These are phyloP conservation scores for Neodiprion lecontei DNA, from an alignment of 1,140 invertebrate genomes.

Conservation along the genomic window DNA sequence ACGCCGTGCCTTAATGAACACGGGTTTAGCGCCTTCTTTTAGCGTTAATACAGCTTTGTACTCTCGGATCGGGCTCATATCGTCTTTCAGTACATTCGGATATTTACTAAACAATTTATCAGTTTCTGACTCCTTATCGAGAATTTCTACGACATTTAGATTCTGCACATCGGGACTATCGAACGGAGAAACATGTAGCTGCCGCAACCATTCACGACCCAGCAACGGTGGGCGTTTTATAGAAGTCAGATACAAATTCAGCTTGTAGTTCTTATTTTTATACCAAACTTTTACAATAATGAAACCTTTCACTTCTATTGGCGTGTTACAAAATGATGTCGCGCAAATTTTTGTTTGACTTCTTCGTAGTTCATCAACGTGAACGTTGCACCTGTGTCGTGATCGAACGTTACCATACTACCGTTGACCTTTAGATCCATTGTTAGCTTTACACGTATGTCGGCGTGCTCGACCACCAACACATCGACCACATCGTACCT, in stretches of 20 bases:
- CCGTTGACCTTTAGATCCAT: slow-evolving; percentile 2
- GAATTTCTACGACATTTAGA: slow-evolving; percentile 20
- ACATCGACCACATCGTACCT: too few species aligned
- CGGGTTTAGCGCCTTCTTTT: slow-evolving; percentile 3
- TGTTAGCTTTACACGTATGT: slow-evolving; percentile 13
- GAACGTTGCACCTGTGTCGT: slow-evolving; percentile 19
- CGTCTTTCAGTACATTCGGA: background rate
- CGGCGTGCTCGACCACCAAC: background rate
- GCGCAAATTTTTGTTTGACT: background rate
- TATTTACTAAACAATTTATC: background rate
- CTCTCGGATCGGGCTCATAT: slow-evolving; percentile 1
- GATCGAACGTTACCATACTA: slow-evolving; percentile 5
- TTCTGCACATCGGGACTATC: background rate
- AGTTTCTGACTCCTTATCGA: slow-evolving; percentile 10
- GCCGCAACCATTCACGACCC: slow-evolving; percentile 30
- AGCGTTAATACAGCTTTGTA: slow-evolving; percentile 17
- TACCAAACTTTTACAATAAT: slow-evolving; percentile 16
- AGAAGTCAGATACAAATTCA: slow-evolving; percentile 23
- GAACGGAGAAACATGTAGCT: slow-evolving; percentile 1
- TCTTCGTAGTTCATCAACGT: slow-evolving; percentile 12
- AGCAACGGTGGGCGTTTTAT: slow-evolving; percentile 21
- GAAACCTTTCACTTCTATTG: slow-evolving; percentile 22
- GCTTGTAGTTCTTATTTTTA: slow-evolving; percentile 10
- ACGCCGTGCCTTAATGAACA: slow-evolving; percentile 14
- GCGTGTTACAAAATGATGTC: slow-evolving; percentile 13